These are phyloP conservation scores for Tridacna gigas DNA, from an alignment of 2,888 invertebrate species.

Conservation along the genomic window DNA sequence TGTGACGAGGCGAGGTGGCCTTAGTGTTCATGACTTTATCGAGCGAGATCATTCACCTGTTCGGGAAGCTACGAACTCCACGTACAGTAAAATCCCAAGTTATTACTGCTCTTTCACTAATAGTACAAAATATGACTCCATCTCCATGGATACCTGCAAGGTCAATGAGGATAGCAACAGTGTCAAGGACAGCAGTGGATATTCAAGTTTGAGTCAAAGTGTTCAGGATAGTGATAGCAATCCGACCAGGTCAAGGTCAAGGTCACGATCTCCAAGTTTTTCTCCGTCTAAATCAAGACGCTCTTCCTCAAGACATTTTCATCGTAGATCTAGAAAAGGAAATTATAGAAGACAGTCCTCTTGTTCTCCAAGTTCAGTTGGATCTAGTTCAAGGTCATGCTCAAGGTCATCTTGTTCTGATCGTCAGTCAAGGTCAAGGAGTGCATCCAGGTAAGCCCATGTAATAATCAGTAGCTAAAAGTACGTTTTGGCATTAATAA, in stretches of 20 bases:
- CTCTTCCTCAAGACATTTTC: conserved; percentile 24
- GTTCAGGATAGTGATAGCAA: conserved; percentile 34
- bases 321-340: conserved; percentile 19
- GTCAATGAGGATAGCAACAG: conserved; percentile 55
- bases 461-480: neutral
- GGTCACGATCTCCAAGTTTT: conserved; percentile 31
- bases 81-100: conserved; percentile 80
- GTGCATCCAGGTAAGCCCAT: conserved; percentile 20
- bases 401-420: conserved; percentile 60
- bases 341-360: conserved; percentile 47
- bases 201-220: conserved; percentile 67
- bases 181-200: conserved; percentile 66
- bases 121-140: conserved; percentile 80
- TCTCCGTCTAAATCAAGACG: conserved; percentile 16
- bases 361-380: conserved; percentile 66
- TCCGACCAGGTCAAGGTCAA: conserved; percentile 61
- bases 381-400: conserved; percentile 63
- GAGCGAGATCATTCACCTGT: conserved; percentile 73
- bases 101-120: conserved; percentile 83
- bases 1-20: conserved; percentile 49
- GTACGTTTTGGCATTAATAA: no score
- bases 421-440: conserved; percentile 42
- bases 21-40: conserved; percentile 64
- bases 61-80: conserved; percentile 44
- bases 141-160: conserved; percentile 42